phyloP scores from a whole-genome alignment of 92 coral and sea anemone genomes.

The Phenganax marumi region DNA sequence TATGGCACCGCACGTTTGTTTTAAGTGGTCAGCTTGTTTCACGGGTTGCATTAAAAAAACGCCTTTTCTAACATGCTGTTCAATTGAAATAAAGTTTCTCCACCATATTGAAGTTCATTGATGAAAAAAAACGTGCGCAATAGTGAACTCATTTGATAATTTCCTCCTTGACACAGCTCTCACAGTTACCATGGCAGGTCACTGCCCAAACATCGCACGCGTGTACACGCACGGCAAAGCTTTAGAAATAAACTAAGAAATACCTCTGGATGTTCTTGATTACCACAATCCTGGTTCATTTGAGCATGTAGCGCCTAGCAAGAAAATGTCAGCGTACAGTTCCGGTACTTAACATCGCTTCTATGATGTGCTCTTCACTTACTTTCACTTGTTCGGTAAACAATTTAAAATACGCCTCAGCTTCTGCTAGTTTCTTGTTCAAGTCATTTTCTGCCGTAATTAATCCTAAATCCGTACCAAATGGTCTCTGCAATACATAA shows the following conservation, averaged over 20 bases:
- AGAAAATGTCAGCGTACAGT: not conserved
- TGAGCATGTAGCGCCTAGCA: slow-evolving; percentile 63
- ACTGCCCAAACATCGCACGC: too few relatives aligned
- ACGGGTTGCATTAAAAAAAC: too few relatives aligned
- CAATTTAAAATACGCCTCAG: slow-evolving; percentile 89
- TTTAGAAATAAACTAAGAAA: not conserved
- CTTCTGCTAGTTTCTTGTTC: slow-evolving; percentile 85
- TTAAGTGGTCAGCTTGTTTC: too few relatives aligned
- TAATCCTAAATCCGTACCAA: slow-evolving; percentile 46
- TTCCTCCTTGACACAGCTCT: too few relatives aligned
- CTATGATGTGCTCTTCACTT: not conserved
- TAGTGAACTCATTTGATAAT: too few relatives aligned
- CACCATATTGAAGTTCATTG: too few relatives aligned
- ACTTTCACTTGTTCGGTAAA: slow-evolving; percentile 86
- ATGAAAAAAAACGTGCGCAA: too few relatives aligned
- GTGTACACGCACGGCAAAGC: not conserved
- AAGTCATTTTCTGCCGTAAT: slow-evolving; percentile 71
- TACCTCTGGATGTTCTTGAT: slow-evolving; percentile 32
- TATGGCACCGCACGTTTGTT: not conserved
- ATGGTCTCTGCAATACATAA: slow-evolving; percentile 53
- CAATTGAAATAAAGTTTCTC: too few relatives aligned
- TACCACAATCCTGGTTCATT: slow-evolving; percentile 64
- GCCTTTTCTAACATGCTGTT: too few relatives aligned
- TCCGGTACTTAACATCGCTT: not conserved
- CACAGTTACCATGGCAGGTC: too few relatives aligned